Conservation (phyloP, 2,888 invertebrate genomes). For the Cloeon dipterum region DNA sequence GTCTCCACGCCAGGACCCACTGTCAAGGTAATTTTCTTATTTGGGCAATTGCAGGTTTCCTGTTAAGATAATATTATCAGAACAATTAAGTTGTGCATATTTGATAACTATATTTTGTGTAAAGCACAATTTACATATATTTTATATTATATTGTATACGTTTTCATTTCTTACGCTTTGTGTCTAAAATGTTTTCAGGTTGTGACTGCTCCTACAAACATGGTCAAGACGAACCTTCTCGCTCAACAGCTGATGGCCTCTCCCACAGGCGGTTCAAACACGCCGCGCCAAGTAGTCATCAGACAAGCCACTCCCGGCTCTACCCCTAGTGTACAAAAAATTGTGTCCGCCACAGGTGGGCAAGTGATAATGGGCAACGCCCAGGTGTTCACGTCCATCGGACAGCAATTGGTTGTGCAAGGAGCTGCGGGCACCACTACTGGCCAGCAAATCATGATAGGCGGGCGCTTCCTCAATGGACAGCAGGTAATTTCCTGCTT, state of each 20-base stretch:
- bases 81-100: no score
- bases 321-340: constrained; percentile 20
- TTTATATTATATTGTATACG: no score
- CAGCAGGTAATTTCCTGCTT: constrained; percentile 65
- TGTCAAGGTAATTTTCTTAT: no score
- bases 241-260: constrained; percentile 8
- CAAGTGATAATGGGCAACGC: constrained; percentile 18
- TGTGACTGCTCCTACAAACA: no score
- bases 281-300: constrained; percentile 4
- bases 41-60: no score
- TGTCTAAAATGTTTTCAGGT: no score
- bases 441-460: constrained; percentile 59
- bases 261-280: constrained; percentile 1
- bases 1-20: no score
- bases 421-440: constrained; percentile 23
- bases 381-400: constrained; percentile 14
- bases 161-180: no score
- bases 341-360: constrained; percentile 11
- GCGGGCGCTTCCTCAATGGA: constrained; percentile 65
- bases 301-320: constrained; percentile 5
- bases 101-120: no score
- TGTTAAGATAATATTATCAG: no score
- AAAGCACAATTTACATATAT: no score
- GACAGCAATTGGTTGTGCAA: constrained; percentile 8
- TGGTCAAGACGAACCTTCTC: constrained; percentile 12